These are phyloP conservation scores for Philereme transversata DNA, from an alignment of 2,888 invertebrate genomes.

Conservation along the genomic window DNA sequence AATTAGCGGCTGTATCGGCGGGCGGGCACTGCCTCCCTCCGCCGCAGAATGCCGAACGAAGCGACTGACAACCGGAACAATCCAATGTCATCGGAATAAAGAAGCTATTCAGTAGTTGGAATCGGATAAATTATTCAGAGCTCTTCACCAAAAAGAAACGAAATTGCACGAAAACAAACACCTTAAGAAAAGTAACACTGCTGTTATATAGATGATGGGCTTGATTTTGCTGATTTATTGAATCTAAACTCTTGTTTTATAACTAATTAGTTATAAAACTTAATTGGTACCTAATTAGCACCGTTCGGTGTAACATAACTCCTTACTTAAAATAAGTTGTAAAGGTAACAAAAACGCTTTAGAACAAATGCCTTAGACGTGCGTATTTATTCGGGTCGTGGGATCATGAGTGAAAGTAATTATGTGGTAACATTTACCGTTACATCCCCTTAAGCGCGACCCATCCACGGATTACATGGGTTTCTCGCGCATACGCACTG, in stretches of 20 bases:
- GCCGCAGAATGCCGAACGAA: constrained; percentile 40
- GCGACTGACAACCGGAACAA: constrained; percentile 41
- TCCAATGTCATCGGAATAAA: constrained; percentile 46
- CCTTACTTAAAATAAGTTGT: constrained; percentile 29
- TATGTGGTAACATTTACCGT: constrained; percentile 74
- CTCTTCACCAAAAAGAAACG: background rate
- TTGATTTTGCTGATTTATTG: background rate
- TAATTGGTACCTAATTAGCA: background rate
- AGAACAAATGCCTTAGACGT: constrained; percentile 1
- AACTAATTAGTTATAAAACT: background rate
- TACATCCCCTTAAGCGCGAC: constrained; percentile 65
- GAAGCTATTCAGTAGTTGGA: constrained; percentile 18
- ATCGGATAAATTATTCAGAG: constrained; percentile 1
- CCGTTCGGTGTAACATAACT: constrained; percentile 6
- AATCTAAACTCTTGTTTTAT: too few species aligned
- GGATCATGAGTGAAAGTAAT: constrained; percentile 69
- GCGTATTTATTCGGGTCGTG: constrained; percentile 48
- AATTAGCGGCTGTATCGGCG: constrained; percentile 81
- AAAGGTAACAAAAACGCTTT: constrained; percentile 4
- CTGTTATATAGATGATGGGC: background rate
- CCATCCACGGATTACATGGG: constrained; percentile 72
- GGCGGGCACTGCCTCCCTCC: constrained; percentile 61
- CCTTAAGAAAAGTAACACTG: background rate
- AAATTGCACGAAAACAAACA: too few species aligned
- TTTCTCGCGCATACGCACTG: constrained; percentile 65